Evolutionary conservation across 2,113 vertebrate genomes (phyloP).

Genomic region (Corynorhinus townsendii): DNA sequence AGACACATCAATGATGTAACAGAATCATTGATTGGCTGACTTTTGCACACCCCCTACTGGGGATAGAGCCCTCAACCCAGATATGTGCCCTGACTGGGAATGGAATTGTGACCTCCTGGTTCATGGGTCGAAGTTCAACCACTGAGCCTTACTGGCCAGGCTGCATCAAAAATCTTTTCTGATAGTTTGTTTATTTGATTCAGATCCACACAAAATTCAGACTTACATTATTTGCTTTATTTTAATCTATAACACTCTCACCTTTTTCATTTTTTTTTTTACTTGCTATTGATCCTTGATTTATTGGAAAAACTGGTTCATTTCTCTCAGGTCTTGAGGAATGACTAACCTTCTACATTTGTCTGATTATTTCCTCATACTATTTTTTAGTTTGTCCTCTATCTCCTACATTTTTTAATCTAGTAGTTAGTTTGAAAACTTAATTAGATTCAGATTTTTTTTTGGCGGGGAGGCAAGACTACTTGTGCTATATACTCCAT

Average conservation of each 20-base stretch:
- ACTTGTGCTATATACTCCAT: background rate
- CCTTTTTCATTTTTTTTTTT: background rate
- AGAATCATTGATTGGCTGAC: too few relatives aligned
- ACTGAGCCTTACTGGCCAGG: too few relatives aligned
- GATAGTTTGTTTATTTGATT: background rate
- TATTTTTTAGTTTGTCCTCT: background rate
- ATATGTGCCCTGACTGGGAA: too few relatives aligned
- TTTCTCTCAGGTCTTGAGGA: background rate
- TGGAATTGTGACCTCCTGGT: too few relatives aligned
- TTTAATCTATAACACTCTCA: background rate
- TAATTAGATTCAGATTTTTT: background rate
- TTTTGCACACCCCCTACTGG: too few relatives aligned
- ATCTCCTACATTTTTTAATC: background rate
- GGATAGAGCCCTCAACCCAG: too few relatives aligned
- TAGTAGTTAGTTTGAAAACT: background rate
- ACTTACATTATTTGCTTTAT: background rate
- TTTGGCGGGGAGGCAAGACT: background rate
- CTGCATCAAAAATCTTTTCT: background rate
- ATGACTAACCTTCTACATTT: background rate
- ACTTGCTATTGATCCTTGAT: background rate
- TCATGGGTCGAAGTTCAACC: too few relatives aligned
- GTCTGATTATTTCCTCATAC: background rate
- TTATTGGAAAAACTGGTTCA: background rate
- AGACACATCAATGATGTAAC: too few relatives aligned
- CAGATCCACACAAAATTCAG: background rate